Evolutionary conservation across 2,113 vertebrate genomes (phyloP).

Genomic region (Brachionichthys hirsutus): DNA sequence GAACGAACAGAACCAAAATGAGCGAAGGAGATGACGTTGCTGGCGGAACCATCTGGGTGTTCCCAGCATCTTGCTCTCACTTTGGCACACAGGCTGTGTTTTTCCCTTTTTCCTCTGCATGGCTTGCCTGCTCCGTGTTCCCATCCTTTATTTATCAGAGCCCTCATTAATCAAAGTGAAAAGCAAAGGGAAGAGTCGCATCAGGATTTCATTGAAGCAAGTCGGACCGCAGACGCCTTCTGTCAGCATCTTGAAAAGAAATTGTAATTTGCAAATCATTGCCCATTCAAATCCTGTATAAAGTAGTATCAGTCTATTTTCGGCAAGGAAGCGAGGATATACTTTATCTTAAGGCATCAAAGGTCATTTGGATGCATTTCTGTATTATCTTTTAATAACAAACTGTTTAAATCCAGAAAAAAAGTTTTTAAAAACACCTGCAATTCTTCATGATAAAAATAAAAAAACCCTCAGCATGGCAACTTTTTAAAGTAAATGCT

Average conservation of each 20-base stretch:
- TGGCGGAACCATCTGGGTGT: slow-evolving; percentile 42
- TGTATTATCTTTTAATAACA: no score
- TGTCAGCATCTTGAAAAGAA: slow-evolving; percentile 23
- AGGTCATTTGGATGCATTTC: no score
- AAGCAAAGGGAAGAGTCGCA: slow-evolving; percentile 45
- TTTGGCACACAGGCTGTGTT: slow-evolving; percentile 30
- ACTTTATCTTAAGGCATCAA: no score
- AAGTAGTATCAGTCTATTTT: no score
- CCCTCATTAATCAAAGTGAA: slow-evolving; percentile 62
- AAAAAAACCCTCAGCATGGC: no score
- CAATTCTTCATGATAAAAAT: no score
- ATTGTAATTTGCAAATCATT: slow-evolving; percentile 58
- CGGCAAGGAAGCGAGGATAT: no score
- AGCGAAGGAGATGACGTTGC: slow-evolving; percentile 6
- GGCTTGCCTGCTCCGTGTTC: slow-evolving; percentile 39
- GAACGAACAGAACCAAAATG: slow-evolving; percentile 12
- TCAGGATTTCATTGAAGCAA: slow-evolving; percentile 48
- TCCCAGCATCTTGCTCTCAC: slow-evolving; percentile 31
- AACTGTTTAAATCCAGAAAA: no score
- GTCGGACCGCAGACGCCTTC: slow-evolving; percentile 1
- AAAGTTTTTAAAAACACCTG: no score
- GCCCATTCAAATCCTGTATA: no score
- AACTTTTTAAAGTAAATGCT: no score
- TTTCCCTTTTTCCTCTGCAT: slow-evolving; percentile 13
- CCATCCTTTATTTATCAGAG: slow-evolving; percentile 56